Base-by-base conservation (phyloP, 2,888 invertebrate species). In the Diadegma fenestrale region DNA sequence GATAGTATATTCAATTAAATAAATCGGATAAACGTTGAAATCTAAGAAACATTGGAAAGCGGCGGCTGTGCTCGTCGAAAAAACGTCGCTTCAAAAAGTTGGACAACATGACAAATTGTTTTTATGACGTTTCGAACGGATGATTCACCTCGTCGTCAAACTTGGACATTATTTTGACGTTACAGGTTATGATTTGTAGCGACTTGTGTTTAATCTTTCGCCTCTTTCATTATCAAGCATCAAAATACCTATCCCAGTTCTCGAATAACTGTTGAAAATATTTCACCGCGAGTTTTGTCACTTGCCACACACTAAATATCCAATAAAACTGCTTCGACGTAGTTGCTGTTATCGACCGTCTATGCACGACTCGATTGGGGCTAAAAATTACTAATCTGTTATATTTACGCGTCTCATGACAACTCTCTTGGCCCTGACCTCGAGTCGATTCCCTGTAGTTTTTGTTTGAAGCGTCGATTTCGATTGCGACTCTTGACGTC, bases 151-250 rank as follows among this genome's bases (percentile, higher is more conserved):
- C 48, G 19, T 61, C 61, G 68, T 71, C 69, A 43, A 84, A 64
- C 77, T 76, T 84, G 87, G 82, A 86, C 80, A 81, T 79, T 89
- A 81, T 79, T 89, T 88, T 77, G 87, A 86, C 83, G 75, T 88
- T 88, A 84, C 86, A 90, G 90, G 90, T 91, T 91, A 91, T 89
- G 88, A 87, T 84, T 86, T 82, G 76, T 58, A 51, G 58, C 63
- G 58, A 54, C 69, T 64, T 66, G 19, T 82, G 72, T 78, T 80
- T 80, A 14, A 33, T 51, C 76, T 69, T 66, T 80, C 83, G 80
- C 33, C 33, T 68, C 78, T 80, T 75, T 19, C 5, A 37, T 5
- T 1, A 37, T 37, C 37, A 37, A 37, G 10, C 37, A 37, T 37
- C n/a, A n/a, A n/a, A n/a, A n/a, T n/a, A n/a, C n/a, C n/a, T n/a